Evolutionary conservation across 1,140 invertebrate genomes (phyloP).

Genomic region (Scaptomyza hsui): DNA sequence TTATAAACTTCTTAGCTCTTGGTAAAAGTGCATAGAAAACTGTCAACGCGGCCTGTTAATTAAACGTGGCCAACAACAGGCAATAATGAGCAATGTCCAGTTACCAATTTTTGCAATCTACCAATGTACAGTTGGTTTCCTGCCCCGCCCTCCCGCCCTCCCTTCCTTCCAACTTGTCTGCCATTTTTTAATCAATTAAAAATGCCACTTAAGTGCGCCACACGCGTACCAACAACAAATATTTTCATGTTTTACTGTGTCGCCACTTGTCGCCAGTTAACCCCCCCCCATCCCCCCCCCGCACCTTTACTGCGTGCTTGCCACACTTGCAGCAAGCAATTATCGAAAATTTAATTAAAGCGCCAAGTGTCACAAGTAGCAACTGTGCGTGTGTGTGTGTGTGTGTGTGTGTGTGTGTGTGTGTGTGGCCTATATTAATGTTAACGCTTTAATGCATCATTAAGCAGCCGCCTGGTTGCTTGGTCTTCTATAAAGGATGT

Average conservation of each 20-base stretch:
- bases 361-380: conserved; percentile 66
- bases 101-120: conserved; percentile 8
- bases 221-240: conserved; percentile 40
- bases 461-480: conserved; percentile 47
- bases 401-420: conserved; percentile 23
- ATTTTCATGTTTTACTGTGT: conserved; percentile 56
- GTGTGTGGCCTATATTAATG: conserved; percentile 52
- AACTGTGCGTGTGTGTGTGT: conserved; percentile 10
- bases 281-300: background rate
- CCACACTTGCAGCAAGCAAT: conserved; percentile 62
- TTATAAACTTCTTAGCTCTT: background rate
- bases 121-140: conserved; percentile 1
- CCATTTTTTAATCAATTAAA: conserved; percentile 78
- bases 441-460: conserved; percentile 76
- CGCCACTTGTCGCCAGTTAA: conserved; percentile 20
- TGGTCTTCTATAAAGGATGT: too few relatives aligned
- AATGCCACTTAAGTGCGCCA: conserved; percentile 66
- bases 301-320: background rate
- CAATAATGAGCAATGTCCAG: conserved; percentile 42
- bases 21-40: background rate
- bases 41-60: conserved; percentile 61
- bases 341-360: conserved; percentile 82
- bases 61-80: conserved; percentile 52
- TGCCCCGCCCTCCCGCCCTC: background rate
- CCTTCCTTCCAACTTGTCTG: background rate